Evolutionary conservation across 1,140 invertebrate species (phyloP).

Genomic region (Rhyzopertha dominica): DNA sequence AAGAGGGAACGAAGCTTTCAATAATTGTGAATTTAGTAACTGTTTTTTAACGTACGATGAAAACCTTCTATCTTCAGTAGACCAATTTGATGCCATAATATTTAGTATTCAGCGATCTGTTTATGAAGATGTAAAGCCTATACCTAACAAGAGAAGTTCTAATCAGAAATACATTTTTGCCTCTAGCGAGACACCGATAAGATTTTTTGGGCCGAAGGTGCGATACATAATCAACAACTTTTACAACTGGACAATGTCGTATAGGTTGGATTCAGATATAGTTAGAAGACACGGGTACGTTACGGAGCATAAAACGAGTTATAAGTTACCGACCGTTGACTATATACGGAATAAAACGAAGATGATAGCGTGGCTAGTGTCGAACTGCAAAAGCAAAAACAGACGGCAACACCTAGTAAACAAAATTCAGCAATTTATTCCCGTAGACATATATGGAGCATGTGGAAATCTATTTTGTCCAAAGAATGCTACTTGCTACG

Average conservation of each 20-base stretch:
- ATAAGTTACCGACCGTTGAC: conserved; percentile 12
- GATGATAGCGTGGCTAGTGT: conserved; percentile 56
- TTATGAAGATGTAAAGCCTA: conserved; percentile 1
- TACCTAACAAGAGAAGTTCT: conserved; percentile 13
- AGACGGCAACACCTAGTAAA: conserved; percentile 50
- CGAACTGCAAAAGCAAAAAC: conserved; percentile 54
- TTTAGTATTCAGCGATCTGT: conserved; percentile 19
- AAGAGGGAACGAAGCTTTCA: conserved; percentile 16
- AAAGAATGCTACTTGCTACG: conserved; percentile 43
- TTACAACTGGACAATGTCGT: conserved; percentile 24
- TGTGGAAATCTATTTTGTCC: conserved; percentile 48
- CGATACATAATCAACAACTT: conserved; percentile 8
- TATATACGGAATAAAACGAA: conserved; percentile 41
- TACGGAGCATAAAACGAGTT: conserved; percentile 1
- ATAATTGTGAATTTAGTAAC: conserved; percentile 18
- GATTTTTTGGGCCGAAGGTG: conserved; percentile 7
- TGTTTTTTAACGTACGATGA: conserved; percentile 16
- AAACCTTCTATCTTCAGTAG: conserved; percentile 7
- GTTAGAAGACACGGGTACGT: conserved; percentile 13
- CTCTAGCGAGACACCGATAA: conserved; percentile 17
- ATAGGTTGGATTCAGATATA: conserved; percentile 19
- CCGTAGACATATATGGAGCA: conserved; percentile 63
- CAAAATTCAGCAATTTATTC: conserved; percentile 52
- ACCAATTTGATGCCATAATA: conserved; percentile 21
- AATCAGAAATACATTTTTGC: conserved; percentile 20